phyloP scores from a whole-genome alignment of 2,888 invertebrate species.

The Drosophila peninsularis region DNA sequence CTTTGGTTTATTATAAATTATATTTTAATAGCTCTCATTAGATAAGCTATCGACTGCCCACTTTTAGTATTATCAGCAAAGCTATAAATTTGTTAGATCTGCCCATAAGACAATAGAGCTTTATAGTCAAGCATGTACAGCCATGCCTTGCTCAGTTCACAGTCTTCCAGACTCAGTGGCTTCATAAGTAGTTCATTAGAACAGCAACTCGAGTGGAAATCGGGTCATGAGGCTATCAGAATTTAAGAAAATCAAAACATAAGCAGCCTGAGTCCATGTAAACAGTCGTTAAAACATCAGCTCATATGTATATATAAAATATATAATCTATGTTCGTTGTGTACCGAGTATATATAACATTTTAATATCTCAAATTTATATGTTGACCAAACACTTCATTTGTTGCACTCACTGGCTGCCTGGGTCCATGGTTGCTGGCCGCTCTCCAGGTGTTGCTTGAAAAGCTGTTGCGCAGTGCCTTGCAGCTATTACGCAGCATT shows the following conservation, averaged over 20 bases:
- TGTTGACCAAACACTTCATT: slow-evolving; percentile 6
- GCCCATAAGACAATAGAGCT: not conserved
- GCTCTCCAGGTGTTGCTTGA: slow-evolving; percentile 62
- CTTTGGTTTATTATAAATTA: too few relatives aligned
- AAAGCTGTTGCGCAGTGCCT: slow-evolving; percentile 55
- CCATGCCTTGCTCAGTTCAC: not conserved
- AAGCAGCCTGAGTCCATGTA: not conserved
- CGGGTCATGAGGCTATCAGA: not conserved
- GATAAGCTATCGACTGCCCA: not conserved
- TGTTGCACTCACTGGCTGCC: slow-evolving; percentile 72
- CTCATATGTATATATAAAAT: not conserved
- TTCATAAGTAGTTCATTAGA: not conserved
- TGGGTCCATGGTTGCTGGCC: slow-evolving; percentile 65
- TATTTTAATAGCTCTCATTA: not conserved
- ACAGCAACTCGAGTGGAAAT: not conserved
- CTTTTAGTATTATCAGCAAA: not conserved
- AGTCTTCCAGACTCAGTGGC: not conserved
- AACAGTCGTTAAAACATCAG: not conserved
- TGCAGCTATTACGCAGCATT: slow-evolving; percentile 67
- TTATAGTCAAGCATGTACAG: not conserved
- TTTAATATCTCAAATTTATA: not conserved
- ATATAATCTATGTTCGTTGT: too few relatives aligned
- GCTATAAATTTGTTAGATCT: not conserved
- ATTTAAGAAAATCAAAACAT: too few relatives aligned
- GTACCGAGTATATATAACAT: not conserved